phyloP scores from a whole-genome alignment of 2,888 invertebrate genomes.

The Scelioninae gen. 1 region DNA sequence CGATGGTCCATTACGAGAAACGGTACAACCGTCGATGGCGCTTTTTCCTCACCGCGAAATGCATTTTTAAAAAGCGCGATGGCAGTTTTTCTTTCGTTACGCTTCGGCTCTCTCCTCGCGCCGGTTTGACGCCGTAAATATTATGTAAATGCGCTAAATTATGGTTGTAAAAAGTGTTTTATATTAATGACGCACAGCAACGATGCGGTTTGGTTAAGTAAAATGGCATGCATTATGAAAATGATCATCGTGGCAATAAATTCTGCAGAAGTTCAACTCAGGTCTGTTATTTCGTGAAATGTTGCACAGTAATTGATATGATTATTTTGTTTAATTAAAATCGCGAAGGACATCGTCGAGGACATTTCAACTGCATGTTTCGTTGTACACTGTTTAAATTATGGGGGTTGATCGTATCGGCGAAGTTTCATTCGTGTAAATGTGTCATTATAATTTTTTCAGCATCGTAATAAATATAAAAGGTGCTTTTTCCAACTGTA shows the following conservation, averaged over 20 bases:
- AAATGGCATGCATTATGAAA: slow-evolving; percentile 39
- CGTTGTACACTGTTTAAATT: neutral
- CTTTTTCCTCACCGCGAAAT: slow-evolving; percentile 36
- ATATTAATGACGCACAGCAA: slow-evolving; percentile 46
- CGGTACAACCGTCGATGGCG: slow-evolving; percentile 52
- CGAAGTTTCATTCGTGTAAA: too few relatives aligned
- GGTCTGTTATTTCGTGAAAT: slow-evolving; percentile 29
- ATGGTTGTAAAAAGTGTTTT: slow-evolving; percentile 56
- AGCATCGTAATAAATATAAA: too few relatives aligned
- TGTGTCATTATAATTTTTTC: too few relatives aligned
- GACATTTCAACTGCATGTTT: neutral
- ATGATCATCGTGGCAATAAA: slow-evolving; percentile 32
- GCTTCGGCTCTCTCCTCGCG: slow-evolving; percentile 18
- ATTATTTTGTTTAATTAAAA: slow-evolving; percentile 21
- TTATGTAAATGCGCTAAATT: slow-evolving; percentile 62
- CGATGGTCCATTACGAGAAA: slow-evolving; percentile 58
- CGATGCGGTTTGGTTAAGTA: slow-evolving; percentile 37
- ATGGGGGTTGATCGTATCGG: too few relatives aligned
- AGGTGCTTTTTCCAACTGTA: too few relatives aligned
- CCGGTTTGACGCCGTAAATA: slow-evolving; percentile 45
- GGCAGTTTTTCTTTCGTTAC: slow-evolving; percentile 47
- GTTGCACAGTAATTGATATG: slow-evolving; percentile 14
- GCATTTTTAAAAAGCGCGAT: slow-evolving; percentile 39
- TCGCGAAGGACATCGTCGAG: neutral
- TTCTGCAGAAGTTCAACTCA: slow-evolving; percentile 5